These are phyloP conservation scores for Microcebus griseorufus DNA, from an alignment of 2,113 vertebrate species.

Conservation along the genomic window DNA sequence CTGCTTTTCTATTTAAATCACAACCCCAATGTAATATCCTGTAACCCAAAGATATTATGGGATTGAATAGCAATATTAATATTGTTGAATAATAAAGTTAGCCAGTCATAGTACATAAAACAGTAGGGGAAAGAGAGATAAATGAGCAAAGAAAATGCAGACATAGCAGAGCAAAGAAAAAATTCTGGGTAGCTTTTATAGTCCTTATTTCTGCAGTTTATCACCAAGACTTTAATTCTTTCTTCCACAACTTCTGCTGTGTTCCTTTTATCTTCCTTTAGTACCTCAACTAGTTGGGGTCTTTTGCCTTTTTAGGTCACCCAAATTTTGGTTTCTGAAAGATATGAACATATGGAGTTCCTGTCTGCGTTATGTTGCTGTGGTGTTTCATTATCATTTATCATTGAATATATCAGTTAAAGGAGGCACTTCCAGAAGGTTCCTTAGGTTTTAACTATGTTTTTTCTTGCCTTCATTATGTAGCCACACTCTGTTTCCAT, in stretches of 20 bases:
- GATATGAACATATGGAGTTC: not conserved
- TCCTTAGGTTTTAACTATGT: not conserved
- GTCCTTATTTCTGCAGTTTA: not conserved
- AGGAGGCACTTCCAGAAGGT: not conserved
- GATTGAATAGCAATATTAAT: not conserved
- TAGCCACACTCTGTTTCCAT: not conserved
- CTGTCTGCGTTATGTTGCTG: not conserved
- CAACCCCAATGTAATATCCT: not conserved
- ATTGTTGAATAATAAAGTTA: not conserved
- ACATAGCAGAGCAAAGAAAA: not conserved
- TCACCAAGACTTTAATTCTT: not conserved
- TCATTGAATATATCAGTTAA: not conserved
- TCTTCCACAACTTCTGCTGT: not conserved
- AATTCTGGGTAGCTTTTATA: not conserved
- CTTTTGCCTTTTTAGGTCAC: not conserved
- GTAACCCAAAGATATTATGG: not conserved
- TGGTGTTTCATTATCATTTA: not conserved
- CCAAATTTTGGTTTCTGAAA: not conserved
- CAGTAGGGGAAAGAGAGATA: not conserved
- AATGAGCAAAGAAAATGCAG: not conserved
- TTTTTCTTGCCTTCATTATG: not conserved
- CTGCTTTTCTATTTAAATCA: not conserved
- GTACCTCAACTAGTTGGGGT: not conserved
- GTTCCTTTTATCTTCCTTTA: not conserved
- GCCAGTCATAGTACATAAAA: not conserved